Evolutionary conservation across 2,888 invertebrate genomes (phyloP), one percentile per base, ranked within the genome.

Genomic region (Antheraea assamensis): DNA sequence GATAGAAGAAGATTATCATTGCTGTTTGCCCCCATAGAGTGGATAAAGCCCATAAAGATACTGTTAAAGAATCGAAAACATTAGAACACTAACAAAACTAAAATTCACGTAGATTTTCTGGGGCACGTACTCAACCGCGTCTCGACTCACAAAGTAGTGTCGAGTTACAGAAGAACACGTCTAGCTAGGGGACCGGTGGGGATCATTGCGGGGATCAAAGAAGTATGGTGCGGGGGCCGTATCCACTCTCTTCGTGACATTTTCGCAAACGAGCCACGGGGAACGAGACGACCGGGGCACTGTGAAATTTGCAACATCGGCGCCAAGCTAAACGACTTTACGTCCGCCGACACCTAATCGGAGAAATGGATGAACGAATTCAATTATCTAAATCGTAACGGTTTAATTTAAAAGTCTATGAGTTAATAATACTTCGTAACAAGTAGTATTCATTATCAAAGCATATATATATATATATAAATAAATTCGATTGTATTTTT

Each of bases 241-340:
- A 21, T 35, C 68, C n/a, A 35, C 82, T 80, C 78, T 82, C 85
- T 87, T 90, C 90, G 91, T 91, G 92, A 90, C 90, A 92, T 91
- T 91, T 88, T 90, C 88, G 87, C 89, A 91, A 92, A 92, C 89
- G 91, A 90, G 87, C 86, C 82, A 81, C 84, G 85, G 85, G 81
- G 77, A 84, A 79, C 81, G 83, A 83, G 80, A 58, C 42, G 58
- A 83, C 83, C 81, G 82, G 83, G 85, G 83, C 80, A 86, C 81
- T 83, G 84, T 82, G 81, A 87, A 86, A 89, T 86, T 87, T 88
- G 86, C 87, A 87, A 88, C 83, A 83, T 83, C 86, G 87, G 86
- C 86, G 88, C 88, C 76, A 76, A 21, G 24, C 49, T 85, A 84
- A 80, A 79, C 81, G 81, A 79, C 80, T 78, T 79, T 77, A 80